These are phyloP conservation scores for Sesamia inferens DNA, from an alignment of 2,888 invertebrate genomes.

Conservation along the genomic window DNA sequence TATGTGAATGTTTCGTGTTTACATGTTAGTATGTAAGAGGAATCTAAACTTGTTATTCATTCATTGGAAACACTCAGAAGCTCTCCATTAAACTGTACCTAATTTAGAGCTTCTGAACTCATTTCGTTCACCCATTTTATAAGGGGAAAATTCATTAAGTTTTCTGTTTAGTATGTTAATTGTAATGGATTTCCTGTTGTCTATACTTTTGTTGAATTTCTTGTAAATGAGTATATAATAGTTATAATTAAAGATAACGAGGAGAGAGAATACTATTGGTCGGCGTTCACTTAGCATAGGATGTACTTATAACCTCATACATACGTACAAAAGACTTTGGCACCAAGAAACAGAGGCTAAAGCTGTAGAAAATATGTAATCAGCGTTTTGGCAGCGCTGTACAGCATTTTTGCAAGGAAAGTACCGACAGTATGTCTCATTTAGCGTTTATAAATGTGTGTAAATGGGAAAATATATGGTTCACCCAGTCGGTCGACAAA, in stretches of 20 bases:
- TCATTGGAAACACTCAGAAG: conserved; percentile 5
- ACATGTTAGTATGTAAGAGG: neutral
- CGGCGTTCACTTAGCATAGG: conserved; percentile 26
- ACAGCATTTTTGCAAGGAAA: conserved; percentile 51
- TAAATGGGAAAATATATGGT: conserved; percentile 28
- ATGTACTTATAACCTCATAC: conserved; percentile 26
- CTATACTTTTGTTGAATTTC: neutral
- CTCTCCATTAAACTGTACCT: conserved; percentile 2
- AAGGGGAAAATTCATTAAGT: conserved; percentile 14
- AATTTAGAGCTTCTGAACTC: too few species aligned
- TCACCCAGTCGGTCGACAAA: conserved; percentile 50
- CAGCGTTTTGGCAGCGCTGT: conserved; percentile 61
- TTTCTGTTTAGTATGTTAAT: neutral
- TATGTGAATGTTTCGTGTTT: conserved; percentile 19
- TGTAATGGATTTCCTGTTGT: neutral
- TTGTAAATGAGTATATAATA: neutral
- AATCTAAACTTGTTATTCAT: conserved; percentile 8
- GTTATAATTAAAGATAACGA: neutral
- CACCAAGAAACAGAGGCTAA: conserved; percentile 49
- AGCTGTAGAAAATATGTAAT: conserved; percentile 57
- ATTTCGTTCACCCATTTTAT: neutral
- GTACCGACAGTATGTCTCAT: conserved; percentile 54
- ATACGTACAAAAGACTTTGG: conserved; percentile 48
- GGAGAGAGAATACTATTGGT: conserved; percentile 13
- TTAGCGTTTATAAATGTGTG: conserved; percentile 36